These are phyloP conservation scores for Laterallus jamaicensis DNA, from an alignment of 2,113 vertebrate species.

Conservation along the genomic window DNA sequence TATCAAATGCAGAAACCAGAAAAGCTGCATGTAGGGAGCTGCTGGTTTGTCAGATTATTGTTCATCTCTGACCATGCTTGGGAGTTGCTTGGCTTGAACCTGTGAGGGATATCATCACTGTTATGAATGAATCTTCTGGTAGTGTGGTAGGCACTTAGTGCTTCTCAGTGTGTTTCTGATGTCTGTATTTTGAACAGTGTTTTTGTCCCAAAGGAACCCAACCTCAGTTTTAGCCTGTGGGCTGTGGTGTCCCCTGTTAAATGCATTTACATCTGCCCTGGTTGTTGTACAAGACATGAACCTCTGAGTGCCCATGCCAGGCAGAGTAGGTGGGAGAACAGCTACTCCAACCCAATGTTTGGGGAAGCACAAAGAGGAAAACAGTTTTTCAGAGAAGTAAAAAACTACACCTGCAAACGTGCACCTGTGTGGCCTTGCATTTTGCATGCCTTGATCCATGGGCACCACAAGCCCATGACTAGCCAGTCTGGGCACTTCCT, in stretches of 20 bases:
- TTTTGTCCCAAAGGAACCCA: background rate
- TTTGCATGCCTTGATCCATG: background rate
- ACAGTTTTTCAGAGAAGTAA: background rate
- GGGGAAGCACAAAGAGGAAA: background rate
- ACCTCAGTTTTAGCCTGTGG: background rate
- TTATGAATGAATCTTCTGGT: background rate
- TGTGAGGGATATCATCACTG: background rate
- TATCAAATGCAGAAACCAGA: background rate
- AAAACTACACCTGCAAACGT: background rate
- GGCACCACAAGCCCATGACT: background rate
- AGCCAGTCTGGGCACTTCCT: background rate
- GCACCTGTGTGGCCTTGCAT: accelerated
- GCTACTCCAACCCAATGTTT: background rate
- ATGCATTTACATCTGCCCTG: background rate
- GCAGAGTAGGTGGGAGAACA: background rate
- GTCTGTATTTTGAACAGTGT: background rate
- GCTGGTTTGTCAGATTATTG: background rate
- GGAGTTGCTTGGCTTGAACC: background rate
- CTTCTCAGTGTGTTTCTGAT: background rate
- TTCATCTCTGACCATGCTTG: background rate
- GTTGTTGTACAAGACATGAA: background rate
- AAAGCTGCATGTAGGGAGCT: background rate
- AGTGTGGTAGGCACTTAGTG: background rate
- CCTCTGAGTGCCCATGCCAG: accelerated
- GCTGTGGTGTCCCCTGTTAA: background rate